A percentile compares a stretch with the other conserved stretches of the same genome.
phyloP scores from a whole-genome alignment of 2,797 vertebrate species.

The Benthosema pterotum region DNA sequence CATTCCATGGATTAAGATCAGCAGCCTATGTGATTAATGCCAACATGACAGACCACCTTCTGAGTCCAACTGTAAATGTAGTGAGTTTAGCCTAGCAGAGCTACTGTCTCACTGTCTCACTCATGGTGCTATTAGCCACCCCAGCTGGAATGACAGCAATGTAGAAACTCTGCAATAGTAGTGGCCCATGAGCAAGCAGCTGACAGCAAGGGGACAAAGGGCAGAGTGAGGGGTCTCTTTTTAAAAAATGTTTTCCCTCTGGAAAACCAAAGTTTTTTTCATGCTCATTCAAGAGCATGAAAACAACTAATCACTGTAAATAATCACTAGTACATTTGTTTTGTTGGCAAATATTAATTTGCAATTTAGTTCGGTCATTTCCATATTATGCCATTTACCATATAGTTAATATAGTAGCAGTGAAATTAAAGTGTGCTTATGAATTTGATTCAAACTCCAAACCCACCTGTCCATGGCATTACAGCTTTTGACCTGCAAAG shows the following conservation, averaged over 20 bases:
- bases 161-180: slow-evolving; percentile 71
- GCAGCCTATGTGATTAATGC: slow-evolving; percentile 1
- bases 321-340: too few relatives aligned
- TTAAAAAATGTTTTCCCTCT: not conserved
- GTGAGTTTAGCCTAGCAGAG: slow-evolving; percentile 34
- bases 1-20: slow-evolving; percentile 29
- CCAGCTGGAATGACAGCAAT: slow-evolving; percentile 80
- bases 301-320: too few relatives aligned
- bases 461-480: too few relatives aligned
- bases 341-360: too few relatives aligned
- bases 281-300: too few relatives aligned
- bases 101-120: slow-evolving; percentile 68
- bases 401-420: too few relatives aligned
- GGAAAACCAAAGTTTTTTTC: slow-evolving; percentile 42
- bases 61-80: slow-evolving; percentile 34
- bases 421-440: too few relatives aligned
- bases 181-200: slow-evolving; percentile 65
- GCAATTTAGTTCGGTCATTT: too few relatives aligned
- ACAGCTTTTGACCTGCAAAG: too few relatives aligned
- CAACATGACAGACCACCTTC: not conserved
- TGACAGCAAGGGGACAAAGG: slow-evolving; percentile 45
- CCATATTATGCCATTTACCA: too few relatives aligned
- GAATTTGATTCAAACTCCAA: too few relatives aligned
- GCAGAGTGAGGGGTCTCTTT: not conserved
- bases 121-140: slow-evolving; percentile 70